A percentile compares a stretch with the other conserved stretches of the same genome.
phyloP scores from a whole-genome alignment of 2,888 invertebrate species.

The Andrena trimmerana region DNA sequence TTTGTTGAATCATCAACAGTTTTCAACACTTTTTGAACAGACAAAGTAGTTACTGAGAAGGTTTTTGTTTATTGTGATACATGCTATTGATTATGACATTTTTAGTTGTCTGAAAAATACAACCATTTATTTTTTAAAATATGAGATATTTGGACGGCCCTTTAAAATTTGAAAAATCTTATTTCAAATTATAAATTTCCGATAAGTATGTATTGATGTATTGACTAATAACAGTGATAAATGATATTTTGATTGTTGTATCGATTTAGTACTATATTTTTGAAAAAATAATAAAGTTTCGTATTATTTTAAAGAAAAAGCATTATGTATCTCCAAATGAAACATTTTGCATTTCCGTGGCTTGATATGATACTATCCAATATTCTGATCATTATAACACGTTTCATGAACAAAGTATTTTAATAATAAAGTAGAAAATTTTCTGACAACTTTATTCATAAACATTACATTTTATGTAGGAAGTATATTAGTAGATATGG shows the following conservation, averaged over 20 bases:
- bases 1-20: slow-evolving; percentile 30
- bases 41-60: slow-evolving; percentile 5
- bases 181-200: not conserved
- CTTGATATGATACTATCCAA: slow-evolving; percentile 13
- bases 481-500: slow-evolving; percentile 35
- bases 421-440: slow-evolving; percentile 15
- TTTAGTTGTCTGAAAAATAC: not conserved
- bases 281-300: slow-evolving; percentile 11
- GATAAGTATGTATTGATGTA: not conserved
- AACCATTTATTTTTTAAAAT: not conserved
- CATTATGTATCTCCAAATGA: slow-evolving; percentile 9
- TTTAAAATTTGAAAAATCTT: not conserved
- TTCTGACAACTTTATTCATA: slow-evolving; percentile 26
- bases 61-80: not conserved
- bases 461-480: slow-evolving; percentile 42
- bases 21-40: slow-evolving; percentile 63
- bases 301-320: slow-evolving; percentile 6
- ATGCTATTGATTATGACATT: not conserved
- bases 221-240: not conserved
- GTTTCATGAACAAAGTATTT: not conserved
- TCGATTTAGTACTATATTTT: not conserved
- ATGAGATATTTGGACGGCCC: not conserved
- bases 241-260: slow-evolving; percentile 4
- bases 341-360: slow-evolving; percentile 16
- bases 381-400: slow-evolving; percentile 2